Percentiles rank a stretch among this genome's conserved stretches.
phyloP scores from a whole-genome alignment of 2,797 vertebrate genomes.

The Tapera naevia region DNA sequence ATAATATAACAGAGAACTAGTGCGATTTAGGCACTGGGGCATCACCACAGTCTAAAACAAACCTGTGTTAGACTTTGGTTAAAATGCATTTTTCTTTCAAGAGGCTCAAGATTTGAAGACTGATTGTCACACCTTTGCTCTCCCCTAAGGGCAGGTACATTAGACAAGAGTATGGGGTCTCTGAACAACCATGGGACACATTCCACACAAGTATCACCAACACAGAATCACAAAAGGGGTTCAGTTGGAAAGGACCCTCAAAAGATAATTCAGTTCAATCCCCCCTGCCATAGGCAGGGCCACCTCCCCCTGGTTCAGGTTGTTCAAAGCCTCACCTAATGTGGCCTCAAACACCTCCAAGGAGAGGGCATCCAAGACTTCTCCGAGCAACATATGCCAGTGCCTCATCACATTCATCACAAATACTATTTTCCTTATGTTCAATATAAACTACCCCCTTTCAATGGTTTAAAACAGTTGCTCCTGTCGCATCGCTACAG shows the following conservation, averaged over 20 bases:
- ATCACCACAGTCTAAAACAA: accelerated
- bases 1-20: accelerated
- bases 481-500: accelerated
- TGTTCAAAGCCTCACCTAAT: background rate
- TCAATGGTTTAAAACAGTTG: background rate
- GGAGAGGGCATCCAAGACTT: accelerated
- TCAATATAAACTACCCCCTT: background rate
- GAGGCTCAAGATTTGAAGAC: background rate
- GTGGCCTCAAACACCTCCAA: background rate
- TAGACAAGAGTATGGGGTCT: background rate
- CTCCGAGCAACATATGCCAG: background rate
- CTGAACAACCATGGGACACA: background rate
- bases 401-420: accelerated
- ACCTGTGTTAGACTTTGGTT: background rate
- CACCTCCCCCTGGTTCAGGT: accelerated
- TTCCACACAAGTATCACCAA: accelerated
- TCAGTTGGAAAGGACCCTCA: background rate
- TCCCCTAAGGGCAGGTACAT: accelerated
- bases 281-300: accelerated
- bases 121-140: accelerated
- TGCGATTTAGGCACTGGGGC: accelerated
- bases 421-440: background rate
- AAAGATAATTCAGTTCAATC: background rate
- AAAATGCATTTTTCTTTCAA: background rate
- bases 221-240: background rate